A percentile compares a stretch with the other conserved stretches of the same genome.
These are phyloP conservation scores for Molanna angustata DNA, from an alignment of 2,888 invertebrate species.

Conservation along the genomic window DNA sequence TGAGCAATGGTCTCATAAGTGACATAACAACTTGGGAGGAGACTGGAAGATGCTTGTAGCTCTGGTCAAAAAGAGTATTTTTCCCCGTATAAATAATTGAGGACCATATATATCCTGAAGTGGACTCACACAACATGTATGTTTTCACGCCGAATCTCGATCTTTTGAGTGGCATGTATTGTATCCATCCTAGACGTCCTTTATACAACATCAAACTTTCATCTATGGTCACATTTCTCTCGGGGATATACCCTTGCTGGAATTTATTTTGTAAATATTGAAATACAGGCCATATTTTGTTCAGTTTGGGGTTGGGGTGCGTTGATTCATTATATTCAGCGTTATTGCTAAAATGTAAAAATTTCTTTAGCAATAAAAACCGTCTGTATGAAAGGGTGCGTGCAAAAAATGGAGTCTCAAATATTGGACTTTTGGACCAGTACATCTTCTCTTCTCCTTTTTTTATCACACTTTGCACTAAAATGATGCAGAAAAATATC, in stretches of 20 bases:
- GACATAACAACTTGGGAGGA: constrained; percentile 34
- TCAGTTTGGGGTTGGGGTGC: constrained; percentile 29
- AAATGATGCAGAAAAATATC: constrained; percentile 23
- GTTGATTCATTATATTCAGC: constrained; percentile 23
- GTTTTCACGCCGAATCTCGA: constrained; percentile 37
- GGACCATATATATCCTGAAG: constrained; percentile 35
- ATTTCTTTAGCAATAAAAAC: constrained; percentile 21
- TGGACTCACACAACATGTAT: constrained; percentile 37
- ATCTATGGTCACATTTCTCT: constrained; percentile 34
- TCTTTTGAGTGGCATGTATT: constrained; percentile 37
- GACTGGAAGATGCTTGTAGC: constrained; percentile 29
- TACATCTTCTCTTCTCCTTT: constrained; percentile 29
- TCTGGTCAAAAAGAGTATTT: constrained; percentile 31
- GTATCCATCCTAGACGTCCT: constrained; percentile 36
- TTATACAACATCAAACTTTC: constrained; percentile 36
- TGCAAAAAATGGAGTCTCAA: constrained; percentile 20
- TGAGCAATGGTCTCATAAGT: constrained; percentile 30
- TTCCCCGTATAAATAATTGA: constrained; percentile 36
- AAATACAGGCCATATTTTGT: constrained; percentile 31
- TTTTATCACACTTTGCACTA: constrained; percentile 19
- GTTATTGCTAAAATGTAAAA: constrained; percentile 27
- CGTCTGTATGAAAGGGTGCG: constrained; percentile 19
- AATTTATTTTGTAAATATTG: constrained; percentile 28
- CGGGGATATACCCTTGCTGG: constrained; percentile 24
- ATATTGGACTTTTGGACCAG: constrained; percentile 22